A percentile compares a stretch with the other conserved stretches of the same genome.
Evolutionary conservation across 2,888 invertebrate species (phyloP).

Genomic region (Drosophila lacicola): DNA sequence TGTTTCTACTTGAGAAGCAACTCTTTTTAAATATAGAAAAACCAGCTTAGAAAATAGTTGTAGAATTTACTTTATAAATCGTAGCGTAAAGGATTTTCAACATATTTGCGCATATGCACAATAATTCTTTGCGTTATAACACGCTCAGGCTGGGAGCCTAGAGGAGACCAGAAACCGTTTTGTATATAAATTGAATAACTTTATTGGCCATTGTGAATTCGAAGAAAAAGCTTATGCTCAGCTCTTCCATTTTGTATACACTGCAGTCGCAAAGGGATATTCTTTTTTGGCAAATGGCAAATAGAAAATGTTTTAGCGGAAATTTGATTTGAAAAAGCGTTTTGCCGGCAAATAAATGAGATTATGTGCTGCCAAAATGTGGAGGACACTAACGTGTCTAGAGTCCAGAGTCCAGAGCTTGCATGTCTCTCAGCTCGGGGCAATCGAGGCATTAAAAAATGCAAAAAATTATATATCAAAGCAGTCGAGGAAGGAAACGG

Average conservation of each 20-base stretch:
- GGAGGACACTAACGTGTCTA: slow-evolving; percentile 63
- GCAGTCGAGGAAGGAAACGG: slow-evolving; percentile 58
- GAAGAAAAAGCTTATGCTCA: slow-evolving; percentile 10
- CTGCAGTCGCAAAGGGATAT: slow-evolving; percentile 20
- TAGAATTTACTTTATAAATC: too few relatives aligned
- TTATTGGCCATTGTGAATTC: slow-evolving; percentile 8
- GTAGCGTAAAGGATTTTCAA: too few relatives aligned
- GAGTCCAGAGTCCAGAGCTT: slow-evolving; percentile 5
- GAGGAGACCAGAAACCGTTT: slow-evolving; percentile 4
- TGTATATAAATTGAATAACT: slow-evolving; percentile 22
- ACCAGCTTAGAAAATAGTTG: too few relatives aligned
- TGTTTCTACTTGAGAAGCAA: too few relatives aligned
- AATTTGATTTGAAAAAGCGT: slow-evolving; percentile 84
- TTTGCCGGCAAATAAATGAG: slow-evolving; percentile 83
- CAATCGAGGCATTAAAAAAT: slow-evolving; percentile 80
- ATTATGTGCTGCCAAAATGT: slow-evolving; percentile 81
- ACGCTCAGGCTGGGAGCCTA: too few relatives aligned
- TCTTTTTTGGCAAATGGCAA: slow-evolving; percentile 53
- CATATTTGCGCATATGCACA: too few relatives aligned
- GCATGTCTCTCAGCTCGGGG: slow-evolving; percentile 51
- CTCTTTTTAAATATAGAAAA: too few relatives aligned
- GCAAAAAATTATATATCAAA: slow-evolving; percentile 81
- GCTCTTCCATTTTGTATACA: slow-evolving; percentile 2
- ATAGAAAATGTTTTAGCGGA: slow-evolving; percentile 81
- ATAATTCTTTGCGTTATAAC: too few relatives aligned